Base-by-base conservation (phyloP, 2,113 vertebrate species). In the Poecile atricapillus region DNA sequence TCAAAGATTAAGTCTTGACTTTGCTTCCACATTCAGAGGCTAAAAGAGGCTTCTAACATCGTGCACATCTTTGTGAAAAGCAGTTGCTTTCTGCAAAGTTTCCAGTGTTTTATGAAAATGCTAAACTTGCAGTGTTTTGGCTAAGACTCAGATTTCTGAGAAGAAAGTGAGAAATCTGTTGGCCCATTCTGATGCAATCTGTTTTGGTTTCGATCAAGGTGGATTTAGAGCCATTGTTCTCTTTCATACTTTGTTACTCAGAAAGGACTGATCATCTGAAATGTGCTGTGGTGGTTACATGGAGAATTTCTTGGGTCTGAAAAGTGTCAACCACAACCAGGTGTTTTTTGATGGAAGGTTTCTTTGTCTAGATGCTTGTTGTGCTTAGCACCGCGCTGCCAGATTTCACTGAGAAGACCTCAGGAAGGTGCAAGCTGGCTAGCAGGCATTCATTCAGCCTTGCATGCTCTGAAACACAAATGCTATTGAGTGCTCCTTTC, bases 331-430 rank as follows among this genome's bases (percentile, higher is more conserved):
- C 46, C 33, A 16, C n/a, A 58, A 39, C 33, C 67, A 92, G 71
- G 46, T 83, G 83, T 27, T 79, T 92, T 80, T 49, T 76, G 82
- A 88, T 68, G 47, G 70, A 44, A 75, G 55, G 52, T n/a, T 47
- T 67, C 39, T 87, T 84, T 71, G 20, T 73, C 43, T 74, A 37
- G 35, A 35, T 22, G 11, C 28, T 58, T 1, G 4, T 39, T 0
- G 1, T 82, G 69, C 62, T 75, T 50, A 44, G 46, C 55, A 22
- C 46, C 0, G 0, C 7, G 69, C 52, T 49, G 28, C n/a, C 44
- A 77, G 33, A 55, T 78, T 86, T 83, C 44, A 47, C 1, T 27
- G 47, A 73, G 67, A 53, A 81, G 19, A 17, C 39, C 25, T 46
- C 68, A 62, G 71, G 76, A 91, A 94, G 35, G 71, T 55, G 16